Evolutionary conservation across 2,113 vertebrate genomes (phyloP), one percentile per base, ranked within the genome.

Genomic region (pig (Sus scrofa)): DNA sequence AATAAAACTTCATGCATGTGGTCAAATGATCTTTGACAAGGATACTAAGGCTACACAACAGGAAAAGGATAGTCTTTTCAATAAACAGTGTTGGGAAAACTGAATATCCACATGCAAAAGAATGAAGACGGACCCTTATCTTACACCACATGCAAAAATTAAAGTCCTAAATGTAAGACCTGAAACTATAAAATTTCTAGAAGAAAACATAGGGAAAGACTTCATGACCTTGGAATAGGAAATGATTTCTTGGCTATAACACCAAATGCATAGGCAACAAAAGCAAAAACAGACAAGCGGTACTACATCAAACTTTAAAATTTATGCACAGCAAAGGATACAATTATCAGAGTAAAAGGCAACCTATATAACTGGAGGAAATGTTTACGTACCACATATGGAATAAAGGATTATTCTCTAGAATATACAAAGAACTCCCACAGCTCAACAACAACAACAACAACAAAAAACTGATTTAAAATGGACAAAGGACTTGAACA

Each of bases 1-100:
- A n/a, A n/a, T n/a, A n/a, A n/a, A n/a, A n/a, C n/a, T n/a, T n/a
- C n/a, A 24, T 14, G 0, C 52, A n/a, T 34, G 19, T 26, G 44
- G 32, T 89, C 27, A 94, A 84, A 68, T 87, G 52, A 79, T 70
- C 22, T 86, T 97, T 91, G 77, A 67, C 58, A 62, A 74, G 34
- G 10, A n/a, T 20, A 15, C 16, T 50, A 87, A 67, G 19, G 50
- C 18, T 82, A 71, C 3, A 63, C n/a, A 60, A 54, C 14, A 24
- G 52, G 30, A 74, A 52, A 89, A 68, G 16, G 16, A 78, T 26
- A 81, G 15, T 67, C 14, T 88, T 22, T 63, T 81, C 52, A 89
- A 65, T 16, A 92, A 56, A 75, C 15, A 19, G 24, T 70, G 4
- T 22, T 60, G 10, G 34, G 7, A 77, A 86, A 83, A 71, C 34